Evolutionary conservation across 2,797 vertebrate genomes (phyloP), one percentile per base, ranked within the genome.

Genomic region (Peromyscus melanophrys): DNA sequence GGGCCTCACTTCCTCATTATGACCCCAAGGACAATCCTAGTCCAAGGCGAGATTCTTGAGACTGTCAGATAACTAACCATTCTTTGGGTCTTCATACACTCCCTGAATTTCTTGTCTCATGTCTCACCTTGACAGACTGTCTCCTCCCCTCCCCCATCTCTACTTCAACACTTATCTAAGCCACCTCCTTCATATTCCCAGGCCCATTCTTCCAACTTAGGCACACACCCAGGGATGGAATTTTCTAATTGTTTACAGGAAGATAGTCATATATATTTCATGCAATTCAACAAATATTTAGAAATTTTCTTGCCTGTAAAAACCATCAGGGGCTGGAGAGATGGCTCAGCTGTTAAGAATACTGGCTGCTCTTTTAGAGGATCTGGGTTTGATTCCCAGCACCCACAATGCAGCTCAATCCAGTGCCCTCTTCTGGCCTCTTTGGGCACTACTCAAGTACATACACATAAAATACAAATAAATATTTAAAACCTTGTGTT

Each of bases 181-280:
- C 8, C 27, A 25, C 73, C 85, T 25, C 49, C 14, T 40, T 85
- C 75, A 57, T 46, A 49, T 29, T 84, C 61, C 43, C 25, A 6
- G 8, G 9, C 25, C 77, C 29, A 6, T 80, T 73, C 65, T 77
- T 77, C 76, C 76, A 55, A 71, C n/a, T 75, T 94, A 69, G 43
- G 11, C 55, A n/a, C n/a, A 73, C 29, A 31, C 27, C 4, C 40
- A 75, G 52, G 75, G 17, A 73, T 67, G 46, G 59, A 61, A 77
- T 73, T 82, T 46, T 88, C 75, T 89, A 43, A 27, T 86, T 75
- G n/a, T 84, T 59, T 43, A 21, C 23, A n/a, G 57, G 73, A 89
- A 61, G 37, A n/a, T 92, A 67, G 40, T 90, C 94, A 84, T 90
- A 11, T 96, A 10, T 87, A 34, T 94, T 84, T 97, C 55, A 78